These are phyloP conservation scores for Micrasema minimum DNA, from an alignment of 1,140 invertebrate genomes.

Conservation along the genomic window DNA sequence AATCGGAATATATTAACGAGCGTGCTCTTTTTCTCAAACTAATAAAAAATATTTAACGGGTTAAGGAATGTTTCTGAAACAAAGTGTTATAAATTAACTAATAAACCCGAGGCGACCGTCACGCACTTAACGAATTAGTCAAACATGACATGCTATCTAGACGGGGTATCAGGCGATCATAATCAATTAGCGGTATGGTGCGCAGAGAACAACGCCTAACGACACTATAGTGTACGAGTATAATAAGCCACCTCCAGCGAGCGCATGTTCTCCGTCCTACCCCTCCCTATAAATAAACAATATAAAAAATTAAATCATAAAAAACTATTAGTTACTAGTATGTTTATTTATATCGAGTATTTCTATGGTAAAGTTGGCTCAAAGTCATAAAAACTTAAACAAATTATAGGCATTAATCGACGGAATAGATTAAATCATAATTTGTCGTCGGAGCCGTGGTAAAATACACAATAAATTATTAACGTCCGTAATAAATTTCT, in stretches of 20 bases:
- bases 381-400: neutral
- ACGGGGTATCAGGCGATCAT: conserved; percentile 36
- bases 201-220: conserved; percentile 18
- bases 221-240: conserved; percentile 6
- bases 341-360: too few relatives aligned
- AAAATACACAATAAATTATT: conserved; percentile 2
- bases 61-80: conserved; percentile 6
- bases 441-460: neutral
- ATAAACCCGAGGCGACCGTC: conserved; percentile 15
- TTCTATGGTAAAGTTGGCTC: too few relatives aligned
- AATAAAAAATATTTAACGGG: too few relatives aligned
- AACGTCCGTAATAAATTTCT: conserved; percentile 3
- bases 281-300: too few relatives aligned
- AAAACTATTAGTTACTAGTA: too few relatives aligned
- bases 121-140: conserved; percentile 39
- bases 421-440: neutral
- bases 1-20: too few relatives aligned
- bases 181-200: conserved; percentile 35
- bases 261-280: neutral
- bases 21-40: too few relatives aligned
- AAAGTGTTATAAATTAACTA: conserved; percentile 32
- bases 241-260: conserved; percentile 6
- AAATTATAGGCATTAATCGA: neutral
- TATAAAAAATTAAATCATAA: too few relatives aligned
- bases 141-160: conserved; percentile 39